Conservation (phyloP, 2,113 vertebrate genomes). For the Amblyopsis rosae region DNA sequence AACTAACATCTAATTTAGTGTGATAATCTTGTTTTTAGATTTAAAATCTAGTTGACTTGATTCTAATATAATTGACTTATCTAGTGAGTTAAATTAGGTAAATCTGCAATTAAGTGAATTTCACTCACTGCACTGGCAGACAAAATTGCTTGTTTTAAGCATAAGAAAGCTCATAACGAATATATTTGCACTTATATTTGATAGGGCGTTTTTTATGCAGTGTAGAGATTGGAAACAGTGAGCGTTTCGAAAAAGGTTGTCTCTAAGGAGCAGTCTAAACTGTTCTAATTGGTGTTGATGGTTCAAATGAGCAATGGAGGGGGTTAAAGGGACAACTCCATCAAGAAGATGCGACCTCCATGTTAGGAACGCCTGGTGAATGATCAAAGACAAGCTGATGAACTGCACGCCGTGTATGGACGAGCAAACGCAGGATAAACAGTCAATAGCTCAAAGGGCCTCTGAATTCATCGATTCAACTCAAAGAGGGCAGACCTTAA, state of each 20-base stretch:
- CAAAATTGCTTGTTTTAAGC: no score
- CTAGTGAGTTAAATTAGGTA: no score
- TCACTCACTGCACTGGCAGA: no score
- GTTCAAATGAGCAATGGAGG: conserved; percentile 56
- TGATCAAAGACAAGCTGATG: conserved; percentile 44
- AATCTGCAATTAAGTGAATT: no score
- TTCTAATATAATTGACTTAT: no score
- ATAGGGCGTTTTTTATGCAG: no score
- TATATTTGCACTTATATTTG: no score
- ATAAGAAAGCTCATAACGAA: no score
- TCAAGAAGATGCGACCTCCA: conserved; percentile 51
- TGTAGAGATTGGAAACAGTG: conserved; percentile 21
- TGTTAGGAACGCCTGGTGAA: conserved; percentile 36
- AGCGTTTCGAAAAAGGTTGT: conserved; percentile 28
- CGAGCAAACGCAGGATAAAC: background rate
- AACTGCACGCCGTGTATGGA: background rate
- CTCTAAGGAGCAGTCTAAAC: conserved; percentile 34
- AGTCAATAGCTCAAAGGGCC: conserved; percentile 16
- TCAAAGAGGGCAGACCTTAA: background rate
- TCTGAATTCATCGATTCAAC: background rate
- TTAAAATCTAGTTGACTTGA: no score
- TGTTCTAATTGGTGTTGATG: conserved; percentile 65
- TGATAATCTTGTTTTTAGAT: no score
- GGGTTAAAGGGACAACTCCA: conserved; percentile 49
- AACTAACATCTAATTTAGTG: no score